These are phyloP conservation scores for Eudasyphora cyanicolor DNA, from an alignment of 2,888 invertebrate genomes.

Conservation along the genomic window DNA sequence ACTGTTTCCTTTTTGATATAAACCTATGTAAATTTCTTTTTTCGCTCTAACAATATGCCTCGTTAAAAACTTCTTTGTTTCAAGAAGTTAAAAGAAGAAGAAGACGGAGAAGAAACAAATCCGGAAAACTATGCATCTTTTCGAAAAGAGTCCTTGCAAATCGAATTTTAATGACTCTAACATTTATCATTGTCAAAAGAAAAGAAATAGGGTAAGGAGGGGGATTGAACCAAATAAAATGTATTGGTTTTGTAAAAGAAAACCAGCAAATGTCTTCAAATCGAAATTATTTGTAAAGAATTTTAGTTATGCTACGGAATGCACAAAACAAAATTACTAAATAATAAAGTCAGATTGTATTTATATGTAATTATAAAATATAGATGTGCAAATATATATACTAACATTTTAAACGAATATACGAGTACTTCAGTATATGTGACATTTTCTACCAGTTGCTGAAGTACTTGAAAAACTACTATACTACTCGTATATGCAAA, in stretches of 20 bases:
- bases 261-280: background rate
- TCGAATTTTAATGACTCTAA: conserved; percentile 65
- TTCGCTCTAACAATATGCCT: background rate
- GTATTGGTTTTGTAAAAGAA: background rate
- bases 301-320: no score
- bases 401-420: no score
- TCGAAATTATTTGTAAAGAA: background rate
- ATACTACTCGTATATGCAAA: no score
- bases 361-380: no score
- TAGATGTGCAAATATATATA: no score
- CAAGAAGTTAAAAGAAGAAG: background rate
- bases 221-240: background rate
- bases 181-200: conserved; percentile 62
- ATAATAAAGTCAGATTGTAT: no score
- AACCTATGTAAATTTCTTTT: background rate
- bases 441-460: no score
- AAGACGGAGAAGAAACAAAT: background rate
- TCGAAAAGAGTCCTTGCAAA: conserved; percentile 36
- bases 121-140: background rate
- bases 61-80: conserved; percentile 12
- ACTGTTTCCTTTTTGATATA: background rate
- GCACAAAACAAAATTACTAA: no score
- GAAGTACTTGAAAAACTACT: no score
- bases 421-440: no score
- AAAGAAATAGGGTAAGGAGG: no score